These are phyloP conservation scores for Gastrophryne carolinensis DNA, from an alignment of 2,797 vertebrate species.

Conservation along the genomic window DNA sequence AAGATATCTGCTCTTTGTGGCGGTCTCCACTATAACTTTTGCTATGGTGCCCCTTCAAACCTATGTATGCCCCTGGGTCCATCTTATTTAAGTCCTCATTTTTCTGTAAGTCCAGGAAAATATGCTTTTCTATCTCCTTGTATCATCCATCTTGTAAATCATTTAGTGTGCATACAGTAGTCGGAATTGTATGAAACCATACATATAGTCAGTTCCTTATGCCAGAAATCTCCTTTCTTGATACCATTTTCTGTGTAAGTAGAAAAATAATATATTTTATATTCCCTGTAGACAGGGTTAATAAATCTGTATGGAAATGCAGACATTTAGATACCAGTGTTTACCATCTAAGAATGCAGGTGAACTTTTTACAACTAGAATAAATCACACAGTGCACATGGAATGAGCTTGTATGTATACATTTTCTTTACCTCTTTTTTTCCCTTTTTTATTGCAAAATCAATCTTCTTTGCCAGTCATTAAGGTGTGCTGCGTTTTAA, in stretches of 20 bases:
- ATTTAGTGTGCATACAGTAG: neutral
- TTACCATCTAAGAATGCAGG: neutral
- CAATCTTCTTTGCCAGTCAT: too few relatives aligned
- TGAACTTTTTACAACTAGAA: neutral
- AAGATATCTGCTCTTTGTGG: too few relatives aligned
- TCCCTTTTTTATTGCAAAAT: too few relatives aligned
- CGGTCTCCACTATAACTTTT: too few relatives aligned
- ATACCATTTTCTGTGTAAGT: neutral
- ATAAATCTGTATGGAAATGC: neutral
- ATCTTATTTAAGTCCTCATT: neutral
- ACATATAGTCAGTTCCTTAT: slow-evolving; percentile 22
- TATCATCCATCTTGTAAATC: neutral
- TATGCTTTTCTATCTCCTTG: neutral
- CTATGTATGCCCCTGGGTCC: too few relatives aligned
- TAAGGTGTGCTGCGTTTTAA: too few relatives aligned
- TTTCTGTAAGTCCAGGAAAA: neutral
- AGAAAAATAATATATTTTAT: too few relatives aligned
- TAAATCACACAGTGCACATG: neutral
- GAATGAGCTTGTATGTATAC: neutral
- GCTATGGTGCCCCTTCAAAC: too few relatives aligned
- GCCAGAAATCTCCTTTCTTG: slow-evolving; percentile 2
- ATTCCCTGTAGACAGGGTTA: neutral
- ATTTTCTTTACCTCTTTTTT: too few relatives aligned
- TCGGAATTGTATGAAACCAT: neutral
- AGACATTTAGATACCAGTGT: neutral